Base-by-base conservation (phyloP, 2,888 invertebrate genomes). In the Tethea ocularis region DNA sequence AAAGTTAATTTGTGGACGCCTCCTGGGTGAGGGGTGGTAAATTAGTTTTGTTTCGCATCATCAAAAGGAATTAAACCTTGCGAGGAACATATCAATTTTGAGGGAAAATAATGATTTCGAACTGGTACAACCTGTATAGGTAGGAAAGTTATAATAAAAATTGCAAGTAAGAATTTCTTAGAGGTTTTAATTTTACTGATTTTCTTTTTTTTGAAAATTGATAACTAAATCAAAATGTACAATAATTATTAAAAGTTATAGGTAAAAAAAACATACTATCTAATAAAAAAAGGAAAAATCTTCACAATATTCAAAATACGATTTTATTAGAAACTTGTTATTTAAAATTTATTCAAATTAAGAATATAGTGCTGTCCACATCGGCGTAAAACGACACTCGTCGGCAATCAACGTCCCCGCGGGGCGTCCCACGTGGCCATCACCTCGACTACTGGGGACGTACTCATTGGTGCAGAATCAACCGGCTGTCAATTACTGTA, bases 381-480 rank as follows among this genome's bases (percentile, higher is more conserved):
- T 72, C 78, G 83, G 85, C 87, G 85, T 86, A 77, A 90, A 89
- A 74, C 86, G 91, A 80, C 91, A 84, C 84, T 88, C 89, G 91
- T 74, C 84, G 78, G 80, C 90, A 88, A 91, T 92, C 90, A 89
- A 57, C 73, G 75, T 70, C 89, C 62, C 91, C 61, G 80, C 89
- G 86, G 91, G 92, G 83, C 67, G 91, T 75, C 92, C 85, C 89
- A 87, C 91, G 91, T 89, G 91, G 84, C 84, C 70, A 68, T 67
- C 70, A 65, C 74, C 66, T 57, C 56, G 60, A 63, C 71, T 72
- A 77, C 82, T 77, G 77, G 87, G 84, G 85, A 80, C 74, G 73
- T 59, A 74, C 66, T 69, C 86, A 86, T 64, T 83, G 78, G 80
- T 71, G 87, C 33, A 84, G 77, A 86, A 86, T 78, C 83, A 66